phyloP scores from a whole-genome alignment of 2,888 invertebrate genomes.

The Tenthredo scrophulariae region DNA sequence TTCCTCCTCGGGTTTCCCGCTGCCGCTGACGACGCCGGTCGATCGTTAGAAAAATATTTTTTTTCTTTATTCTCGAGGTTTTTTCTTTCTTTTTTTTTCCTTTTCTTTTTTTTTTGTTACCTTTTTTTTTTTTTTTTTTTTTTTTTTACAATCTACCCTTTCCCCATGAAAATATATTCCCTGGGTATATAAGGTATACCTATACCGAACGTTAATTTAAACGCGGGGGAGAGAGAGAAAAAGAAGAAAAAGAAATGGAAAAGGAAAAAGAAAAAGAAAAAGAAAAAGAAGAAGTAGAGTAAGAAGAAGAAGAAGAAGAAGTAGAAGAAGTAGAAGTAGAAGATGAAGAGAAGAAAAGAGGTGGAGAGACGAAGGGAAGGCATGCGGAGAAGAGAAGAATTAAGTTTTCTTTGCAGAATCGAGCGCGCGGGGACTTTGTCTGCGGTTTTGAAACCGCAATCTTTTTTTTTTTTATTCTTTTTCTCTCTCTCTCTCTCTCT shows the following conservation, averaged over 20 bases:
- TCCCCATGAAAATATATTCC: slow-evolving; percentile 41
- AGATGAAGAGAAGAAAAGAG: slow-evolving; percentile 26
- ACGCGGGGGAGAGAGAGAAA: slow-evolving; percentile 54
- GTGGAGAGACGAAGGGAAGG: slow-evolving; percentile 34
- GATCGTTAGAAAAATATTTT: slow-evolving; percentile 48
- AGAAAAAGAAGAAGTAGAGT: slow-evolving; percentile 41
- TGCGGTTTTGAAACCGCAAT: slow-evolving; percentile 46
- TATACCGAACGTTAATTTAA: slow-evolving; percentile 53
- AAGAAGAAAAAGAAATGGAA: slow-evolving; percentile 26
- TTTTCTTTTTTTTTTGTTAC: not conserved
- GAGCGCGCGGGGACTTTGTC: slow-evolving; percentile 48
- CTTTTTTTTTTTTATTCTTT: not conserved
- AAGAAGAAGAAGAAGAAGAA: slow-evolving; percentile 39
- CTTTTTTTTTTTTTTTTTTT: not conserved
- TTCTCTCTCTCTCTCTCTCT: not conserved
- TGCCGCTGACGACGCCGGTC: not conserved
- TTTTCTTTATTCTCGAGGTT: not conserved
- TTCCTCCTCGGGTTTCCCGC: slow-evolving; percentile 17
- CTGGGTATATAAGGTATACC: not conserved
- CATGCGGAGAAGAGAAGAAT: slow-evolving; percentile 43
- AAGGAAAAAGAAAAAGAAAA: slow-evolving; percentile 48
- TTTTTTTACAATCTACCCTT: slow-evolving; percentile 49
- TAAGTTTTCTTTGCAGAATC: slow-evolving; percentile 50
- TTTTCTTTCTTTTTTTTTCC: slow-evolving; percentile 30
- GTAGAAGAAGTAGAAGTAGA: slow-evolving; percentile 39